phyloP scores from a whole-genome alignment of 2,113 vertebrate species.

The Psilopsiagon aurifrons region DNA sequence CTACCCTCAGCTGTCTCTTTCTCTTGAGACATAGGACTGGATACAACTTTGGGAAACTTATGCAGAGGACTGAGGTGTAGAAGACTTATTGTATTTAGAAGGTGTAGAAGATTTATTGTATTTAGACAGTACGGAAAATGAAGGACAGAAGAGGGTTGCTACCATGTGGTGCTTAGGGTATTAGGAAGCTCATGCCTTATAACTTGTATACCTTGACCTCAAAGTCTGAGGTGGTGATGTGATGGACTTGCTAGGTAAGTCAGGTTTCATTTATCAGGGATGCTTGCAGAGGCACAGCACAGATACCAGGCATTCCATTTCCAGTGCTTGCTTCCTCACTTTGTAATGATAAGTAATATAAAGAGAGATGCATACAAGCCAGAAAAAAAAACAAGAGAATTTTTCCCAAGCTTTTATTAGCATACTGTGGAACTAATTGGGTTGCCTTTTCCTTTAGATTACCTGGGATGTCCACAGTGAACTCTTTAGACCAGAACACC shows the following conservation, averaged over 20 bases:
- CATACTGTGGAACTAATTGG: background rate
- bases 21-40: background rate
- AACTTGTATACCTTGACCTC: background rate
- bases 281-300: fast-evolving
- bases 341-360: background rate
- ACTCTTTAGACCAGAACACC: background rate
- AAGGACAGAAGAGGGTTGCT: background rate
- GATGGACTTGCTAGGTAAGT: background rate
- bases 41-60: background rate
- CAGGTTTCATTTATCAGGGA: background rate
- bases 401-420: background rate
- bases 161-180: fast-evolving
- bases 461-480: background rate
- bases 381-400: background rate
- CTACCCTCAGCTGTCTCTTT: background rate
- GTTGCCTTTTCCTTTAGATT: background rate
- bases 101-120: background rate
- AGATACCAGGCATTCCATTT: background rate
- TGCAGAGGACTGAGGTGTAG: background rate
- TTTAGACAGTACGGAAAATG: background rate
- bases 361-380: background rate
- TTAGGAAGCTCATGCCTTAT: background rate
- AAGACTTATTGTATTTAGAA: background rate
- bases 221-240: background rate
- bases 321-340: background rate